A percentile compares a stretch with the other conserved stretches of the same genome.
phyloP scores from a whole-genome alignment of 2,888 invertebrate species.

The Scaptomyza polygonia region DNA sequence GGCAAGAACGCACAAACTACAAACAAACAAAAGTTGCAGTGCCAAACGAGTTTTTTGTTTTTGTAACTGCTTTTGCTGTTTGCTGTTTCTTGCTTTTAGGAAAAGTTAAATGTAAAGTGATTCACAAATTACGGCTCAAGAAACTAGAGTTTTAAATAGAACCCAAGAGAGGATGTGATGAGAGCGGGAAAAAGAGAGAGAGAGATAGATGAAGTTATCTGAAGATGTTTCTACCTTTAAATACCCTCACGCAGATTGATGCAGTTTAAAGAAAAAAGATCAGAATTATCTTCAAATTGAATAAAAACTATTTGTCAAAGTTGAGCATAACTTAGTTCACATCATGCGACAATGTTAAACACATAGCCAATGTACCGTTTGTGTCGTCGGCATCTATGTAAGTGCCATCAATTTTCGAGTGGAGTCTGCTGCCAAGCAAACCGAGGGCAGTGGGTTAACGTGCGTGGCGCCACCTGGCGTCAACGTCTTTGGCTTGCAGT shows the following conservation, averaged over 20 bases:
- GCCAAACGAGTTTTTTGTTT: constrained; percentile 56
- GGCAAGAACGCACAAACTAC: constrained; percentile 46
- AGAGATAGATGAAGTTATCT: not conserved
- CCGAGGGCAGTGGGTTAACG: constrained; percentile 73
- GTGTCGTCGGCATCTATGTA: not conserved
- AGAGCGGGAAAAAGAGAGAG: constrained; percentile 2
- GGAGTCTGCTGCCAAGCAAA: constrained; percentile 17
- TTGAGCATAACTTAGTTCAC: too few relatives aligned
- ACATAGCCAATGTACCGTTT: constrained; percentile 9
- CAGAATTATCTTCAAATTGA: too few relatives aligned
- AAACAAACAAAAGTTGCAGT: constrained; percentile 49
- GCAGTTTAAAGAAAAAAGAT: too few relatives aligned
- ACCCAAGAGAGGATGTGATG: constrained; percentile 4
- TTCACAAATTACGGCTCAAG: constrained; percentile 53
- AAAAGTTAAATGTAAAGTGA: constrained; percentile 62
- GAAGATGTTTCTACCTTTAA: too few relatives aligned
- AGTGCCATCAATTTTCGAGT: constrained; percentile 54
- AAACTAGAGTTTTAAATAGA: constrained; percentile 33
- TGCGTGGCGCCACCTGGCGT: constrained; percentile 50
- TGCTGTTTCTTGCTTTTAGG: constrained; percentile 41
- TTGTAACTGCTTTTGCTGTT: constrained; percentile 6
- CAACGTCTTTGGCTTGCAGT: constrained; percentile 40
- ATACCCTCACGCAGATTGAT: too few relatives aligned
- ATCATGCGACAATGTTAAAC: not conserved
- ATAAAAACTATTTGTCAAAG: too few relatives aligned